Conservation (phyloP, 53 echinoderm and acorn worm species). For the Echinometra lucunter region DNA sequence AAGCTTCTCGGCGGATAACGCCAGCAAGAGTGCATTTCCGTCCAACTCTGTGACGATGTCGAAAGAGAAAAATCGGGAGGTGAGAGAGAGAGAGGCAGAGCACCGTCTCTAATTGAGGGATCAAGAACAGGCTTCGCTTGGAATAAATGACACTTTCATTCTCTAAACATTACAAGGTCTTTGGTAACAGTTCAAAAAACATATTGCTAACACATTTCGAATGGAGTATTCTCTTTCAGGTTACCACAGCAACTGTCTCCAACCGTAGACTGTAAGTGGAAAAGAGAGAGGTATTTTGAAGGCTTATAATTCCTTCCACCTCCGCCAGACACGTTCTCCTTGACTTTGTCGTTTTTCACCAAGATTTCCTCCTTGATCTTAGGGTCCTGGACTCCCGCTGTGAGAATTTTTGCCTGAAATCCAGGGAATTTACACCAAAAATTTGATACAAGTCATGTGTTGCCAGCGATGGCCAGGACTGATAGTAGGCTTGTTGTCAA, state of each 20-base stretch:
- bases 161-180: constrained; percentile 56
- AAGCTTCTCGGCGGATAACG: constrained; percentile 40
- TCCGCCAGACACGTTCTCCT: constrained; percentile 26
- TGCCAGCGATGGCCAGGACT: neutral
- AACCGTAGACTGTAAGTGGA: constrained; percentile 29
- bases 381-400: constrained; percentile 26
- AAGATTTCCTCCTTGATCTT: constrained; percentile 56
- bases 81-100: constrained; percentile 10
- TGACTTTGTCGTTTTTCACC: constrained; percentile 35
- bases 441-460: constrained; percentile 63
- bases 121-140: neutral
- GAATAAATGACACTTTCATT: constrained; percentile 56
- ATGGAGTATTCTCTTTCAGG: constrained; percentile 30
- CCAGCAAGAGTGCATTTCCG: constrained; percentile 55
- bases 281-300: constrained; percentile 2
- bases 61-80: constrained; percentile 28
- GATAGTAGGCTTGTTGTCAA: constrained; percentile 43
- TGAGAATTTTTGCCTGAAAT: constrained; percentile 61
- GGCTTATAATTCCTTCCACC: constrained; percentile 62
- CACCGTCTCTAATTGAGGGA: constrained; percentile 50
- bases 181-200: constrained; percentile 58
- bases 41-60: constrained; percentile 24
- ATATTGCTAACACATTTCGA: constrained; percentile 62
- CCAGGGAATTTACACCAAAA: constrained; percentile 31
- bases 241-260: constrained; percentile 39